A percentile compares a stretch with the other conserved stretches of the same genome.
phyloP scores from a whole-genome alignment of 2,888 invertebrate genomes.

The Melanophora roralis region DNA sequence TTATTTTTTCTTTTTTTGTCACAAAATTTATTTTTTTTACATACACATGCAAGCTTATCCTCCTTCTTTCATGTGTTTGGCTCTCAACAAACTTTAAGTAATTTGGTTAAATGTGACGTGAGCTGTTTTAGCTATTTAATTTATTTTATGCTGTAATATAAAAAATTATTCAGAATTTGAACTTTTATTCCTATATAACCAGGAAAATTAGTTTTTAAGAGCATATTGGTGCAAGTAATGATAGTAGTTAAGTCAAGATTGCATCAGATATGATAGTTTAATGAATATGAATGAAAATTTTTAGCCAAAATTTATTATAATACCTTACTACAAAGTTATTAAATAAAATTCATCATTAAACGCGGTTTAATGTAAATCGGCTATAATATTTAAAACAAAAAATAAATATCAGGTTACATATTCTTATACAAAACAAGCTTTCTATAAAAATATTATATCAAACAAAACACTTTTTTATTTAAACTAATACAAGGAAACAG shows the following conservation, averaged over 20 bases:
- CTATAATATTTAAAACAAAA: too few relatives aligned
- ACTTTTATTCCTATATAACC: not conserved
- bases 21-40: not conserved
- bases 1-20: not conserved
- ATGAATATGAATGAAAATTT: not conserved
- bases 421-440: too few relatives aligned
- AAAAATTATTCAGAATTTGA: not conserved
- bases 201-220: conserved; percentile 30
- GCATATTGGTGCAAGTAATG: conserved; percentile 57
- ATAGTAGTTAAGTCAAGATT: conserved; percentile 40
- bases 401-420: too few relatives aligned
- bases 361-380: too few relatives aligned
- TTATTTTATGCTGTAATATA: conserved; percentile 44
- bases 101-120: conserved; percentile 41
- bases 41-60: not conserved
- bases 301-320: conserved; percentile 14
- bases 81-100: not conserved
- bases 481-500: too few relatives aligned
- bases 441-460: too few relatives aligned
- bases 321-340: too few relatives aligned
- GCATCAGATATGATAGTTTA: conserved; percentile 23
- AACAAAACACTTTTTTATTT: too few relatives aligned
- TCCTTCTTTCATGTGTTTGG: not conserved
- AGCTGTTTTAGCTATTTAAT: conserved; percentile 50
- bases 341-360: too few relatives aligned